Evolutionary conservation across 2,888 invertebrate species (phyloP), one percentile per base, ranked within the genome.

Genomic region (Drosophila fungiperda): DNA sequence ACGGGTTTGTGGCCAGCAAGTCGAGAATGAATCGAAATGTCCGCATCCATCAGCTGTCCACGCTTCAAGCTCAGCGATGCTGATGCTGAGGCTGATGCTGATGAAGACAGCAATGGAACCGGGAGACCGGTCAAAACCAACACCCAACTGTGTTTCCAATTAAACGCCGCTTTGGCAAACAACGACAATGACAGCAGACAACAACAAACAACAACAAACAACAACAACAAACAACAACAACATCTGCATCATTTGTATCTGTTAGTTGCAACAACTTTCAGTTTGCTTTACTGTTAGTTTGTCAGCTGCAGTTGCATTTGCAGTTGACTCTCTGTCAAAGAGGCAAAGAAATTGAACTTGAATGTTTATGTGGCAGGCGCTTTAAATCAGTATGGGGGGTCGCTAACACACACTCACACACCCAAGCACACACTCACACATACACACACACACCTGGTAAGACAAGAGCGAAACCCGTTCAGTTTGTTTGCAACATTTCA

Each of bases 71-170:
- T 58, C 20, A 6, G 20, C 12, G 45, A 45, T 64, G 78, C 64
- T 78, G 83, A 82, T 82, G 83, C 23, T 1, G 23, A 23, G 23
- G 23, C 26, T 26, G 45, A 20, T 64, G 73, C 64, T 78, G 83
- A 82, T 82, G 83, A 85, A 82, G 82, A 82, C 86, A 71, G 83
- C 82, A 83, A 77, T 64, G 26, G 26, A 26, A 26, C 5, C 32
- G 15, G 48, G 64, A 83, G 77, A 89, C 86, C 83, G 83, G 90
- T 88, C 87, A 88, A 79, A 80, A 80, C 58, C 83, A 86, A 90
- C 90, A 90, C 90, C 85, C 90, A 90, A 86, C 85, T 86, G 85
- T 87, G 89, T 90, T 86, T 86, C 85, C 85, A 86, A 86, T 86
- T 86, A 86, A 86, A 89, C 83, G 87, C 87, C 82, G 78, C 80